Conservation (phyloP, 2,797 vertebrate species). For the Rhinoraja longicauda region DNA sequence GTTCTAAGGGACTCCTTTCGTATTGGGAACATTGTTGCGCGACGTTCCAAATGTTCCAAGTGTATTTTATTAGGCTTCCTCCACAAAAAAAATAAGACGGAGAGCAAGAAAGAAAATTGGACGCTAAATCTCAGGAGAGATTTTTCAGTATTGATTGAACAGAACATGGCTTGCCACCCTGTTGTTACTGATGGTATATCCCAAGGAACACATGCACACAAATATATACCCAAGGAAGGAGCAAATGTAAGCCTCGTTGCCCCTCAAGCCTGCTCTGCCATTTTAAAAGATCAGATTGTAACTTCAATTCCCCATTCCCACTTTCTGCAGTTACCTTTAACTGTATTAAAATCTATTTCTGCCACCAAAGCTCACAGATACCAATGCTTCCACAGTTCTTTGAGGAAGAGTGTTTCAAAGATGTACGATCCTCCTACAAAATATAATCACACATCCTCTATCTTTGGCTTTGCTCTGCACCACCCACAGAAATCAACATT, state of each 20-base stretch:
- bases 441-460: too few species aligned
- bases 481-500: not conserved
- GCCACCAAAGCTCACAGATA: too few species aligned
- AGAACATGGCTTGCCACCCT: not conserved
- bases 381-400: not conserved
- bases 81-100: not conserved
- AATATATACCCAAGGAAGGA: too few species aligned
- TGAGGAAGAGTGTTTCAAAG: not conserved
- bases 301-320: too few species aligned
- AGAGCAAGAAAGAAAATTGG: not conserved
- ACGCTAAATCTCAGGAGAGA: not conserved
- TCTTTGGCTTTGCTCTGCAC: not conserved
- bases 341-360: not conserved
- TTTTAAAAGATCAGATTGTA: not conserved
- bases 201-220: not conserved
- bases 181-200: not conserved
- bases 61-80: not conserved
- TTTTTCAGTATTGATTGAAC: not conserved
- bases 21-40: not conserved
- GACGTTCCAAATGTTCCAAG: not conserved
- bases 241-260: not conserved
- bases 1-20: not conserved
- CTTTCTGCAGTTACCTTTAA: not conserved
- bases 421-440: not conserved
- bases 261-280: not conserved